phyloP scores from a whole-genome alignment of 2,113 vertebrate species.

The Hippocampus comes region DNA sequence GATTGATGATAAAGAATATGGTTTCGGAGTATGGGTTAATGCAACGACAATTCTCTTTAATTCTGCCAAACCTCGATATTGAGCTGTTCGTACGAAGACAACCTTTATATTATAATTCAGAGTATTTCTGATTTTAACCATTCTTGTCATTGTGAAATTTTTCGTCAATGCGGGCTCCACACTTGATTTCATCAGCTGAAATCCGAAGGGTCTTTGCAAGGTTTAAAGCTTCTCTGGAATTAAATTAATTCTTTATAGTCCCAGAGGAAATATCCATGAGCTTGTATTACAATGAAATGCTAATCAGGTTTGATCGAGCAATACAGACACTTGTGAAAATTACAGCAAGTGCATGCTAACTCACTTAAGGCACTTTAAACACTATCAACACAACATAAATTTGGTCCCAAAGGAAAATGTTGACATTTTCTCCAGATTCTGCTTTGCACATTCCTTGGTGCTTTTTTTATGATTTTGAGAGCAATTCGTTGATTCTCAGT shows the following conservation, averaged over 20 bases:
- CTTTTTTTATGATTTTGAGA: background rate
- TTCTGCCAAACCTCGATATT: background rate
- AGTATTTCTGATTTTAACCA: background rate
- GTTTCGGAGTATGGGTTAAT: slow-evolving; percentile 26
- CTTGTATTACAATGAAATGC: slow-evolving; percentile 2
- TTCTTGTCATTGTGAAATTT: background rate
- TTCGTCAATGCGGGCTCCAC: background rate
- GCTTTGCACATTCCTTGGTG: background rate
- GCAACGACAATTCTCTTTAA: background rate
- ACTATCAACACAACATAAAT: background rate
- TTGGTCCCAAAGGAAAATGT: background rate
- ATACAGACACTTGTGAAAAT: background rate
- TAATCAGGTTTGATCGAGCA: background rate
- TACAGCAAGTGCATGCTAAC: background rate
- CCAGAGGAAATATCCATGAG: slow-evolving; percentile 2
- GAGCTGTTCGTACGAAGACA: background rate
- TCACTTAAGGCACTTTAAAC: background rate
- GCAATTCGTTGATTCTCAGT: background rate
- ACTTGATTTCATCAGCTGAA: background rate
- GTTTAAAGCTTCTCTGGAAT: background rate
- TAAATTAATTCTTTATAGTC: slow-evolving; percentile 7
- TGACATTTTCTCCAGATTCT: background rate
- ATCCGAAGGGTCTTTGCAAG: background rate
- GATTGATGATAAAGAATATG: slow-evolving; percentile 32
- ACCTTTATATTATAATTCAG: background rate